Evolutionary conservation across 2,797 vertebrate genomes (phyloP), one percentile per base, ranked within the genome.

Genomic region (Spondyliosoma cantharus): DNA sequence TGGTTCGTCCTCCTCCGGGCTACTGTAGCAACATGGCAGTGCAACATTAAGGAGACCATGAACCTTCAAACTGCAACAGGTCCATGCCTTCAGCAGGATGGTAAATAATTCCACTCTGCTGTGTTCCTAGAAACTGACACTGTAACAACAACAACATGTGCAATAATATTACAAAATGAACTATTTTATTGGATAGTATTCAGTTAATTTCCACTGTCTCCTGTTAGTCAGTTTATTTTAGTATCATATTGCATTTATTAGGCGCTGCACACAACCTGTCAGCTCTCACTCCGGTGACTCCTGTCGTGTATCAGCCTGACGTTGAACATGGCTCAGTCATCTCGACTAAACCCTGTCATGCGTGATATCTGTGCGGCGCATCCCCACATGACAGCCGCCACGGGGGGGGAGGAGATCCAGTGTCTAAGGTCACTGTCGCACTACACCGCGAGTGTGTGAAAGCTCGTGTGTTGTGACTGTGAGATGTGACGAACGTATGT

Each of bases 371-470:
- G 71, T 74, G 74, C 66, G 60, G 58, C 57, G 17, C 77, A 70
- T 66, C 80, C 63, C 50, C 72, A 75, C 72, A 80, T 86, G 90
- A 91, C 89, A 89, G 78, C 52, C 27, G 22, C 87, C 77, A 32
- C 32, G 7, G 81, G 83, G 3, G 60, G 25, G 65, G 68, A 3
- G 46, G 65, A n/a, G 69, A 57, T 75, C 76, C 61, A 59, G 75
- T 56, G 64, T 83, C 80, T 91, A 83, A 87, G 91, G 91, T 89
- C 88, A 90, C 62, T 53, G 82, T 63, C 29, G 56, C 71, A 62
- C 86, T 77, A 78, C 90, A 83, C 14, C 0, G 50, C 60, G 37
- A 64, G 66, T 76, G 82, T 87, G 82, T 79, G 81, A 68, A 84
- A 64, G 81, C 76, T 17, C 32, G 68, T 72, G 76, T 65, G 60